Base-by-base conservation (phyloP, 2,888 invertebrate genomes). In the Torymus auratus region DNA sequence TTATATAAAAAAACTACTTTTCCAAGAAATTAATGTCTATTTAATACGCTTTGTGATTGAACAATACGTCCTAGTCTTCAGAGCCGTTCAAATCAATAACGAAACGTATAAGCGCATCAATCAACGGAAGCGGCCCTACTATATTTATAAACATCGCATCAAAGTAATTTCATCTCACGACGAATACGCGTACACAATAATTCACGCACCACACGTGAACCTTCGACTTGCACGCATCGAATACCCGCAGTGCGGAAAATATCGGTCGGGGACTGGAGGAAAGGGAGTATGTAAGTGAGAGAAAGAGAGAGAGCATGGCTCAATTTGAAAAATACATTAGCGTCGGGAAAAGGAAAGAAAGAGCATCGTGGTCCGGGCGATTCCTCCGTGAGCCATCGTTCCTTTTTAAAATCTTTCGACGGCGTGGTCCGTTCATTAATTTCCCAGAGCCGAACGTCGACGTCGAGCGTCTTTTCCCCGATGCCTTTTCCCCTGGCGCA, bases 381-480 rank as follows among this genome's bases (percentile, higher is more conserved):
- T 15, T 62, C 10, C 52, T 60, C 28, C 52, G 17, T 56, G 17
- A 41, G 23, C 41, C 55, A 67, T 75, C 60, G 53, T 62, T 72
- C 55, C 68, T 76, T 77, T 72, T 56, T 53, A 80, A 80, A 80
- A 76, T 80, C 67, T 65, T 65, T 75, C 56, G 58, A 53, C 69
- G 23, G 50, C 60, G 13, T 1, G 23, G 58, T 11, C 61, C 70
- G 28, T 76, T 76, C 76, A 80, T 80, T 80, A 80, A 77, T 76
- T 77, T 80, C 23, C 67, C 56, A 71, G 17, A 23, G 71, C 41
- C 41, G 41, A 41, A 41, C 41, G 60, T 61, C 62, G 61, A 72
- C 73, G 58, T 28, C 52, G 58, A 17, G 52, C 56, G 65, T 67
- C 71, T 80, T 73, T 72, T 70, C 28, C 64, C 50, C 20, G 28